These are phyloP conservation scores for Cyphomyrus plagiostoma DNA, from an alignment of 2,113 vertebrate species.

Conservation along the genomic window DNA sequence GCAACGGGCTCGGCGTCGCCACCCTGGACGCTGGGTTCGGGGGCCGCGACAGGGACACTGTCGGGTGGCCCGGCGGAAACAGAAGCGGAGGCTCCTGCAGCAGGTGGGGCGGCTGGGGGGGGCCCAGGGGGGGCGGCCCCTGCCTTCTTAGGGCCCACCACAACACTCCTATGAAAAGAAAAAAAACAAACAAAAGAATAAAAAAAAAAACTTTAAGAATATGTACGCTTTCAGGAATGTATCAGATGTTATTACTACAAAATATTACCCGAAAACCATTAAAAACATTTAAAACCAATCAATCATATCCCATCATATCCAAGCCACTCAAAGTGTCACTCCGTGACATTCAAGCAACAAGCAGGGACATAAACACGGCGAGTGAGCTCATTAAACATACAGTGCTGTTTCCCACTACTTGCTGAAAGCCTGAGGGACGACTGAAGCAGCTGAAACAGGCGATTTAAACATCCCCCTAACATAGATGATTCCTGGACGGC, in stretches of 20 bases:
- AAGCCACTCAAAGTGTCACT: not conserved
- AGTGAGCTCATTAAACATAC: not conserved
- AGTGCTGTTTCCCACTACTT: not conserved
- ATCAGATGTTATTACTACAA: not conserved
- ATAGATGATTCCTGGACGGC: conserved; percentile 33
- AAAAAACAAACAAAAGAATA: too few species aligned
- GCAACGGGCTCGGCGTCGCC: conserved; percentile 49
- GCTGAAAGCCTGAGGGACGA: conserved; percentile 13
- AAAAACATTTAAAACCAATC: not conserved
- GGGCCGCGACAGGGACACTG: conserved; percentile 82
- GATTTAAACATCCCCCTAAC: conserved; percentile 29
- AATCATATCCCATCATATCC: not conserved
- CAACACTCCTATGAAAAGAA: conserved; percentile 70
- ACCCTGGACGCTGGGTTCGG: conserved; percentile 66
- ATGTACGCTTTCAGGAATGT: not conserved
- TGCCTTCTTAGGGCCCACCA: conserved; percentile 80
- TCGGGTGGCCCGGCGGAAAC: conserved; percentile 49
- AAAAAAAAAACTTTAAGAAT: not conserved
- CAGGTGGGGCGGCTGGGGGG: conserved; percentile 43
- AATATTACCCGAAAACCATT: not conserved
- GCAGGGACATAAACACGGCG: not conserved
- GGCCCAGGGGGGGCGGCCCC: conserved; percentile 35
- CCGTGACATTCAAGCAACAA: not conserved
- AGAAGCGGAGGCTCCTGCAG: conserved; percentile 46
- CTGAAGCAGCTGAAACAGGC: conserved; percentile 28